Percentiles rank a stretch among this genome's conserved stretches.
Evolutionary conservation across 2,797 vertebrate species (phyloP).

Genomic region (Helostoma temminkii): DNA sequence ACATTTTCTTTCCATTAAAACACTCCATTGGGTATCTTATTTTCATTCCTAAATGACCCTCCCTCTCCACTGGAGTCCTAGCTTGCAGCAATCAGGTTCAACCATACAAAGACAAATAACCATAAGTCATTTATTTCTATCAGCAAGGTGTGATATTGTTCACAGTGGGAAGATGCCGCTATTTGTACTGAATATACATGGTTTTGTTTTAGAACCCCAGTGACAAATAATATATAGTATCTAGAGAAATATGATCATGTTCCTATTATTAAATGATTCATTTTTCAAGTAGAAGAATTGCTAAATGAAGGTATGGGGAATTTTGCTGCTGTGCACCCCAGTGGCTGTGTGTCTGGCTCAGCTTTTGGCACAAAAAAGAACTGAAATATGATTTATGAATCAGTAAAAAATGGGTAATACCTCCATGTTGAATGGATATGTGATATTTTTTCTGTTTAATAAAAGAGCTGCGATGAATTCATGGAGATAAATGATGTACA

Average conservation of each 20-base stretch:
- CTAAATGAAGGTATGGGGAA: neutral
- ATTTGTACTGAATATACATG: conserved; percentile 1
- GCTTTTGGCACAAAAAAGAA: conserved; percentile 10
- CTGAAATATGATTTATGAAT: conserved; percentile 34
- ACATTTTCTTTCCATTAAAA: conserved; percentile 79
- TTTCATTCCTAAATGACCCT: conserved; percentile 69
- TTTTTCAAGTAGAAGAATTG: neutral
- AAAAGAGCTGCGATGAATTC: conserved; percentile 30
- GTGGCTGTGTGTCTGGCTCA: neutral
- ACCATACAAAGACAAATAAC: conserved; percentile 62
- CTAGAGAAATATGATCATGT: conserved; percentile 13
- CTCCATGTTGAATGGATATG: conserved; percentile 18
- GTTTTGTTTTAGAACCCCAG: conserved; percentile 1
- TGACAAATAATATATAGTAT: neutral
- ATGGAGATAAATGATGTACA: conserved; percentile 42
- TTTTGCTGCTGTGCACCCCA: neutral
- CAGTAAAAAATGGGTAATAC: conserved; percentile 24
- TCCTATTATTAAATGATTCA: conserved; percentile 16
- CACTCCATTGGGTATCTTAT: conserved; percentile 75
- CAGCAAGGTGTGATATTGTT: conserved; percentile 60
- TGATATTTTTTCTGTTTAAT: conserved; percentile 26
- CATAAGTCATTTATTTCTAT: conserved; percentile 68
- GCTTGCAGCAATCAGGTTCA: conserved; percentile 62
- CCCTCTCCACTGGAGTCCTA: conserved; percentile 53
- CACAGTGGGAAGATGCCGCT: conserved; percentile 52